Percentiles rank a stretch among this genome's conserved stretches.
Conservation (phyloP, 2,113 vertebrate species). For the Tyrannus savana region DNA sequence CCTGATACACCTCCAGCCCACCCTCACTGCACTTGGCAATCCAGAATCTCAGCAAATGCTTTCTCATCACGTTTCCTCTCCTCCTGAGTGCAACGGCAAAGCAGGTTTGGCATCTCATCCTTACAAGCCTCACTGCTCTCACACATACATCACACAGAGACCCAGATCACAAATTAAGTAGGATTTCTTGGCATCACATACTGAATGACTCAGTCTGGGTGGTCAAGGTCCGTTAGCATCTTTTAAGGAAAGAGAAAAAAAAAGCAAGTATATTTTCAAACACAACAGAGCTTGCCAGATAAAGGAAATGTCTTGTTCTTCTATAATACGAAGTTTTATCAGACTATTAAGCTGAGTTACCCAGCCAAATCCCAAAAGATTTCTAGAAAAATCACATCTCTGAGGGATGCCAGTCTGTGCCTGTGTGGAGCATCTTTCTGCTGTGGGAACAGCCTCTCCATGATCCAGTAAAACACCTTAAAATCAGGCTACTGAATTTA, state of each 20-base stretch:
- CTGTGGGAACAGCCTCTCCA: neutral
- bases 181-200: neutral
- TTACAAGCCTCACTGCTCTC: neutral
- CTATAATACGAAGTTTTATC: neutral
- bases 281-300: neutral
- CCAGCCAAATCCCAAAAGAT: neutral
- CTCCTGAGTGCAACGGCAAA: neutral
- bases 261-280: neutral
- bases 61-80: neutral
- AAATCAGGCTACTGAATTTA: neutral
- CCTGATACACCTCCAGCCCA: neutral
- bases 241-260: neutral
- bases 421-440: neutral
- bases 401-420: neutral
- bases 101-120: neutral
- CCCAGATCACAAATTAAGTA: neutral
- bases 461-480: neutral
- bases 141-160: neutral
- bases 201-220: neutral
- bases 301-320: neutral
- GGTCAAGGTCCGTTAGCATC: neutral
- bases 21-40: neutral
- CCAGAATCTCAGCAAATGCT: neutral
- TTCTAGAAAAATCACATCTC: neutral
- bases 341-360: neutral